phyloP scores from a whole-genome alignment of 2,888 invertebrate species.

The Pandemis cinnamomeana region DNA sequence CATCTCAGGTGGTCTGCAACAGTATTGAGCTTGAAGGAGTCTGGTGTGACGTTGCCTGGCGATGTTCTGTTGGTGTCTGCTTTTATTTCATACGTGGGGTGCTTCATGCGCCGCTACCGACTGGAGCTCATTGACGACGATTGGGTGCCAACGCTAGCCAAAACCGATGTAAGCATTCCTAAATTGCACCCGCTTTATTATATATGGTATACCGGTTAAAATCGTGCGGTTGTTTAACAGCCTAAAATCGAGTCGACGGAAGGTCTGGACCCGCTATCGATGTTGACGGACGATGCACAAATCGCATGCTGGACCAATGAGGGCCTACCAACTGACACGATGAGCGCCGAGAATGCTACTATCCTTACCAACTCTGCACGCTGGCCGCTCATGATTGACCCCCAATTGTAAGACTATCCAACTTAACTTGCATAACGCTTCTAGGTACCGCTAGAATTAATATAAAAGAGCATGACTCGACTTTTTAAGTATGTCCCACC shows the following conservation, averaged over 20 bases:
- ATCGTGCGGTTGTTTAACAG: conserved; percentile 57
- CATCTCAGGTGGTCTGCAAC: conserved; percentile 73
- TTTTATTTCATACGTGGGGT: conserved; percentile 97
- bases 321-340: conserved; percentile 94
- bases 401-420: conserved; percentile 86
- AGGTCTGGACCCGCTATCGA: conserved; percentile 91
- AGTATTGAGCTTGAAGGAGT: conserved; percentile 86
- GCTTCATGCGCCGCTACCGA: conserved; percentile 94
- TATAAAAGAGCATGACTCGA: too few species aligned
- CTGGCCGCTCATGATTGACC: conserved; percentile 98
- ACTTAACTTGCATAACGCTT: too few species aligned
- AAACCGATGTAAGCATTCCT: conserved; percentile 81
- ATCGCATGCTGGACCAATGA: conserved; percentile 98
- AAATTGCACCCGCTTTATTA: background rate
- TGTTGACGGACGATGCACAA: conserved; percentile 96
- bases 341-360: conserved; percentile 98
- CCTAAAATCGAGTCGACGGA: conserved; percentile 92
- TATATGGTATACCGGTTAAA: background rate
- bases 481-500: too few species aligned
- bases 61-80: conserved; percentile 95
- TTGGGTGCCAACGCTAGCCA: conserved; percentile 92
- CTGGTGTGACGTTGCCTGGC: conserved; percentile 92
- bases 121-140: conserved; percentile 89
- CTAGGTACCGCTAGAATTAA: too few species aligned
- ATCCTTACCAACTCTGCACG: conserved; percentile 95